Base-by-base conservation (phyloP, 2,113 vertebrate species). In the Boulengeromyrus knoepffleri region DNA sequence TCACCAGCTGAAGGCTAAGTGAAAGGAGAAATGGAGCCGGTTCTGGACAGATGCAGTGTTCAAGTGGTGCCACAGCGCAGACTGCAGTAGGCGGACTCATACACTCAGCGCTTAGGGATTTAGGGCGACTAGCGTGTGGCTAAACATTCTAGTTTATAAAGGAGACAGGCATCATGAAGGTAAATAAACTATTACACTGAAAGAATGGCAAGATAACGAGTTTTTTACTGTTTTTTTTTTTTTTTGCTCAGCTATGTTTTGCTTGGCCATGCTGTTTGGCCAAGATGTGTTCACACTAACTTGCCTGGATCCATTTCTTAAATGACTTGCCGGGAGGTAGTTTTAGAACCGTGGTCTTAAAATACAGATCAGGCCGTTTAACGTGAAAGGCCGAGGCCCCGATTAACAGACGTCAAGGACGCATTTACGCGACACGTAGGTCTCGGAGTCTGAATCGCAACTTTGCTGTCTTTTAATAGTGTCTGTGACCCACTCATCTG, bases 291-390 rank as follows among this genome's bases (percentile, higher is more conserved):
- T 85, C 92, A 42, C 42, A 86, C 74, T 21, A 91, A 92, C 88
- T 58, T 39, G 58, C 74, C 86, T 74, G 70, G 36, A 47, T 49
- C 90, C 74, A 87, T 90, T 83, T 89, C 24, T 58, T 91, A 77
- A 47, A 84, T 74, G 70, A 56, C 87, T 77, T 91, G 90, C 90
- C 89, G 88, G 85, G 80, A 84, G 92, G 50, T 89, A 91, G 45
- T 91, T 93, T 93, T 92, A 90, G 88, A 12, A 46, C 52, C 27
- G 80, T 10, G 56, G 66, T 58, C 90, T 91, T 92, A 90, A 92
- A 93, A 92, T 93, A 93, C 92, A 92, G 91, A 62, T 49, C 89
- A 88, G 89, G 88, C 39, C 21, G 46, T 89, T 92, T 91, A 93
- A 92, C 91, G 92, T 91, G 93, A 92, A 91, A 53, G 89, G 52